A percentile compares a stretch with the other conserved stretches of the same genome.
Conservation (phyloP, 2,113 vertebrate species). For the Stigmatopora nigra region DNA sequence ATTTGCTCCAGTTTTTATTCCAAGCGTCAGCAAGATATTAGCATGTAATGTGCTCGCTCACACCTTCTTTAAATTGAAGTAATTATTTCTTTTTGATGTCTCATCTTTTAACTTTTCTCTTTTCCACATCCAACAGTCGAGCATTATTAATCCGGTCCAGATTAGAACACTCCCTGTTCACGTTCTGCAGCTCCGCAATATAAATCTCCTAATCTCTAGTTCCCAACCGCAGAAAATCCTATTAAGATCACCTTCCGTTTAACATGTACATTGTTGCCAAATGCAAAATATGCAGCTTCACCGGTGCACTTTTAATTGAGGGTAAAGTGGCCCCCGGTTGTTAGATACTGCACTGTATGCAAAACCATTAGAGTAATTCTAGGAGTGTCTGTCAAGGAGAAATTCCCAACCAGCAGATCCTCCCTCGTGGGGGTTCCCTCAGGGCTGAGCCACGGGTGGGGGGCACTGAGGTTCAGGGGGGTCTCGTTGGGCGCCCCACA, state of each 20-base stretch:
- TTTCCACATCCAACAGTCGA: conserved; percentile 18
- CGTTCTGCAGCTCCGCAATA: conserved; percentile 50
- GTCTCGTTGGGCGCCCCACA: conserved; percentile 57
- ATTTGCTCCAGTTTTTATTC: neutral
- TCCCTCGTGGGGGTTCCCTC: conserved; percentile 66
- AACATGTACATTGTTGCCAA: conserved; percentile 69
- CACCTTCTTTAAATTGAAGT: conserved; percentile 41
- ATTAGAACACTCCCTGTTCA: conserved; percentile 67
- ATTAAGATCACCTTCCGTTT: conserved; percentile 77
- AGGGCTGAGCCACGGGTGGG: conserved; percentile 57
- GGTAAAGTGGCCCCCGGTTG: conserved; percentile 57
- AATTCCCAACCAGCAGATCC: conserved; percentile 55
- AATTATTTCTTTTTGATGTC: conserved; percentile 55
- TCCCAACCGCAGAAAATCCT: conserved; percentile 74
- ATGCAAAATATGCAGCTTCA: conserved; percentile 73
- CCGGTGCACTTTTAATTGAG: conserved; percentile 69
- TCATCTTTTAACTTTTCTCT: conserved; percentile 47
- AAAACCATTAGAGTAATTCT: conserved; percentile 64
- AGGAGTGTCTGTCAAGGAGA: conserved; percentile 62
- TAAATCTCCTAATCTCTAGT: conserved; percentile 76
- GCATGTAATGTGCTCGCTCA: conserved; percentile 49
- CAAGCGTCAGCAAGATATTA: conserved; percentile 27
- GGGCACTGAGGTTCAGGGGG: conserved; percentile 47
- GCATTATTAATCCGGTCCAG: conserved; percentile 63
- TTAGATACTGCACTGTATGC: conserved; percentile 59